These are phyloP conservation scores for Meloidogyne hapla DNA, from an alignment of 1,140 invertebrate genomes.

Conservation along the genomic window DNA sequence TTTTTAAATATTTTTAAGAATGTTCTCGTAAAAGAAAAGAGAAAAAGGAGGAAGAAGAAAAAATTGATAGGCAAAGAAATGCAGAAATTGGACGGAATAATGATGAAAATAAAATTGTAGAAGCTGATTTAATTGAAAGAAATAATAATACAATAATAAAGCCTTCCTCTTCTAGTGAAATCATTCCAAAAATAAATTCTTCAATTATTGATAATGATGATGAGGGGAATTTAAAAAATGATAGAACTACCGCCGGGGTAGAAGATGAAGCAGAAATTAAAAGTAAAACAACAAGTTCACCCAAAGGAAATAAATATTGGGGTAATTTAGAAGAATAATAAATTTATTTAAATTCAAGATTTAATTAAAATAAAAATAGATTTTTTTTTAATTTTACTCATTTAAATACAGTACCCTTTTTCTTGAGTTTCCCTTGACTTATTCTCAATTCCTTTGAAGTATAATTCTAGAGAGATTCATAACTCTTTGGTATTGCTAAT, in stretches of 20 bases:
- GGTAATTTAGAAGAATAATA: no score
- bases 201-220: no score
- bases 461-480: no score
- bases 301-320: not conserved
- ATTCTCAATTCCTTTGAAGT: no score
- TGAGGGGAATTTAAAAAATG: no score
- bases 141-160: not conserved
- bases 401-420: no score
- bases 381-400: no score
- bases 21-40: not conserved
- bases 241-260: not conserved
- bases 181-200: not conserved
- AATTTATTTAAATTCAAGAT: no score
- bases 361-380: no score
- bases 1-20: not conserved
- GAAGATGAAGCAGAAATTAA: not conserved
- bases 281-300: not conserved
- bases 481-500: no score
- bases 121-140: not conserved
- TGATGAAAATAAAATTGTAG: not conserved
- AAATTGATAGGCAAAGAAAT: not conserved
- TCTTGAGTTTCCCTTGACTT: no score
- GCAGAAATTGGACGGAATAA: not conserved
- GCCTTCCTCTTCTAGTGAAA: not conserved
- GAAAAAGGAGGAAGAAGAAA: not conserved